A percentile compares a stretch with the other conserved stretches of the same genome.
These are phyloP conservation scores for Ectropis crepuscularia DNA, from an alignment of 2,888 invertebrate genomes.

Conservation along the genomic window DNA sequence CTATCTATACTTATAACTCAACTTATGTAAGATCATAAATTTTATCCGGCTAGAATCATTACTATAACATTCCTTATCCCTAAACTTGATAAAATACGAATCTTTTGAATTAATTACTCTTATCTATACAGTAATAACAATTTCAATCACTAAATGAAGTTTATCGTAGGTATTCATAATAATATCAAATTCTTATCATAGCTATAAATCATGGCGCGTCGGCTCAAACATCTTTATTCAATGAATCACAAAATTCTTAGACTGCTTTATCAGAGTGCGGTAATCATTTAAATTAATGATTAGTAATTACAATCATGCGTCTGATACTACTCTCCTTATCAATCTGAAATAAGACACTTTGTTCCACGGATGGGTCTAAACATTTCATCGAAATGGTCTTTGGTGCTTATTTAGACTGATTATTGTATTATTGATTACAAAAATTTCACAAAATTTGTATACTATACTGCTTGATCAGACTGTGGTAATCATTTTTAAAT, in stretches of 20 bases:
- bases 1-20: too few relatives aligned
- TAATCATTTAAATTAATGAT: slow-evolving; percentile 16
- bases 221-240: slow-evolving; percentile 11
- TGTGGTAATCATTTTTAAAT: too few relatives aligned
- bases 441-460: too few relatives aligned
- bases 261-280: slow-evolving; percentile 6
- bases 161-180: slow-evolving; percentile 8
- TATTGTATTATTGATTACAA: too few relatives aligned
- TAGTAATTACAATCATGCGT: neutral
- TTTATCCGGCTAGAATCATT: too few relatives aligned
- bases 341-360: too few relatives aligned
- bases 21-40: too few relatives aligned
- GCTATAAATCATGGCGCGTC: slow-evolving; percentile 12
- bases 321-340: too few relatives aligned
- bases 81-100: slow-evolving; percentile 1
- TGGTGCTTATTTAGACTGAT: too few relatives aligned
- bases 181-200: slow-evolving; percentile 20
- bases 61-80: neutral
- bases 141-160: slow-evolving; percentile 10
- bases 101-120: neutral
- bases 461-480: too few relatives aligned
- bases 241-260: slow-evolving; percentile 19
- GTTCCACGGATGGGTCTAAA: too few relatives aligned
- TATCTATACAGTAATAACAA: neutral
- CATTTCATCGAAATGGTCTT: too few relatives aligned